Percentiles rank a stretch among this genome's conserved stretches.
Evolutionary conservation across 1,140 invertebrate genomes (phyloP).

Genomic region (Lepidostoma basale): DNA sequence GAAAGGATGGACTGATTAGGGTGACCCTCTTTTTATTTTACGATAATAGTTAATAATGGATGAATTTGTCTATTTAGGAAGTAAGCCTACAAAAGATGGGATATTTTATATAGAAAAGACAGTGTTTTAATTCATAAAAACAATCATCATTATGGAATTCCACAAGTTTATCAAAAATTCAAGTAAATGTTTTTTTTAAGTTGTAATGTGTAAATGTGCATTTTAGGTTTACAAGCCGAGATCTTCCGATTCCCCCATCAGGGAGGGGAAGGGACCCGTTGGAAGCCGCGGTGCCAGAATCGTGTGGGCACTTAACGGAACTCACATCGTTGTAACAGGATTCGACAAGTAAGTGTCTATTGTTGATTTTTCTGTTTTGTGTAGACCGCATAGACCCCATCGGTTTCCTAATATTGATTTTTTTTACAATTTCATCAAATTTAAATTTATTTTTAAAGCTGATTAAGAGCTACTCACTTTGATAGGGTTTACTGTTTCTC

Average conservation of each 20-base stretch:
- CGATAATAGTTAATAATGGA: neutral
- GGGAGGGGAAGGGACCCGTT: constrained; percentile 81
- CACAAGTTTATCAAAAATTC: neutral
- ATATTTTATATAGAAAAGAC: too few relatives aligned
- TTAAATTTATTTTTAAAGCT: too few relatives aligned
- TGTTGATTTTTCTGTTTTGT: too few relatives aligned
- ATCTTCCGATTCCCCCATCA: constrained; percentile 66
- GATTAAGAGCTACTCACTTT: too few relatives aligned
- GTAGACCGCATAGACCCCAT: too few relatives aligned
- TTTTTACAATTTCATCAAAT: too few relatives aligned
- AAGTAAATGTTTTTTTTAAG: neutral
- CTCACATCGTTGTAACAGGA: constrained; percentile 84
- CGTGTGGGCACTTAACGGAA: constrained; percentile 85
- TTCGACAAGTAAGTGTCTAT: constrained; percentile 83
- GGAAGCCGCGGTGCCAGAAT: constrained; percentile 86
- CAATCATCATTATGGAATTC: too few relatives aligned
- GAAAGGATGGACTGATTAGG: constrained; percentile 87
- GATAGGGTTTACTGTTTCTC: too few relatives aligned
- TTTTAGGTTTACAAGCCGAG: constrained; percentile 42
- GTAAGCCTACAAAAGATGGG: too few relatives aligned
- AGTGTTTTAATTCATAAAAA: too few relatives aligned
- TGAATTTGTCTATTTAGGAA: neutral
- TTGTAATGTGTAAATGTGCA: neutral
- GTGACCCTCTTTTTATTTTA: constrained; percentile 53
- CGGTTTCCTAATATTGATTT: too few relatives aligned